Evolutionary conservation across 92 coral and sea anemone species (phyloP).

Genomic region (Palythoa grandiflora): DNA sequence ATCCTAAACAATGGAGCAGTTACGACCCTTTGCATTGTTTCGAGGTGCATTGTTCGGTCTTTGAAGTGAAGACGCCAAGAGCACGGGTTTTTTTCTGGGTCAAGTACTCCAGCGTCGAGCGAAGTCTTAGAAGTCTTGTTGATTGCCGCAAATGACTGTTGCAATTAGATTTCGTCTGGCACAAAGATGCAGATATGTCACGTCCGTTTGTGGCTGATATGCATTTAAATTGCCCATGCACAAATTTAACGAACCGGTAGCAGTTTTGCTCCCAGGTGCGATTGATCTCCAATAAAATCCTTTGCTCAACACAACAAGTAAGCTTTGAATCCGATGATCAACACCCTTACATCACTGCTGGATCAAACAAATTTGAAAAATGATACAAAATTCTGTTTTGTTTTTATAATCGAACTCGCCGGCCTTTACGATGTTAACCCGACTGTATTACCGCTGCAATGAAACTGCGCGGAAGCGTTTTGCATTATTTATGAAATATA

Average conservation of each 20-base stretch:
- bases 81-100: not conserved
- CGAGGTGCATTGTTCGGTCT: not conserved
- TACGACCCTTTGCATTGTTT: slow-evolving; percentile 11
- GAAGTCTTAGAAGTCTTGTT: not conserved
- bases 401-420: not conserved
- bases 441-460: slow-evolving; percentile 37
- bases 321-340: not conserved
- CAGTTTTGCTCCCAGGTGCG: slow-evolving; percentile 1
- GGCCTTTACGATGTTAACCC: not conserved
- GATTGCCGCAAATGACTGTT: not conserved
- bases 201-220: not conserved
- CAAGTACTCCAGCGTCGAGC: not conserved
- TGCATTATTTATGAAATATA: slow-evolving; percentile 93
- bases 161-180: slow-evolving; percentile 12
- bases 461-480: slow-evolving; percentile 46
- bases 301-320: not conserved
- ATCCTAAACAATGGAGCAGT: not conserved
- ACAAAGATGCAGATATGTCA: not conserved
- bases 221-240: not conserved
- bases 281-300: not conserved
- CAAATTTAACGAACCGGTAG: not conserved
- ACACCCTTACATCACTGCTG: not conserved
- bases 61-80: no score
- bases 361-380: not conserved
- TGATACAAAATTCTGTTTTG: not conserved